Base-by-base conservation (phyloP, 2,888 invertebrate species). In the Hirtodrosophila histrioides region DNA sequence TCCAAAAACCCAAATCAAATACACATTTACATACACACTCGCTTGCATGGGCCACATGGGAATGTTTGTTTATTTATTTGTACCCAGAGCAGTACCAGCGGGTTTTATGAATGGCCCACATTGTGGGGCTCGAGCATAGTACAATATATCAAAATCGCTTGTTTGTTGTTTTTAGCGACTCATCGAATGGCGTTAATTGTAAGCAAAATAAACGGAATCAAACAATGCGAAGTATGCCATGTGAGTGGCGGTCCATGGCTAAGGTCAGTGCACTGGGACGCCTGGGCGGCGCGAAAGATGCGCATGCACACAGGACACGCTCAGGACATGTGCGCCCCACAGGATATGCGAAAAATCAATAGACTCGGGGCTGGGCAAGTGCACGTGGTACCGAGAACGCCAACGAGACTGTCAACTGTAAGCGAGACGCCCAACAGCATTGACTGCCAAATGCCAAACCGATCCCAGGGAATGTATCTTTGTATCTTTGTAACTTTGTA, bases 21-120 rank as follows among this genome's bases (percentile, higher is more conserved):
- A 43, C 3, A 45, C 35, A 24, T 24, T 9, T n/a, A 43, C 45
- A 46, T 17, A 41, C n/a, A 12, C 9, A 50, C 11, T 60, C 49
- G 33, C 37, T 33, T 39, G 39, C 46, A 53, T 23, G 41, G 46
- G 41, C 6, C 33, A 12, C 11, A 37, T 45, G 46, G 36, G 40
- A 56, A 43, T 49, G 57, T 69, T 45, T 64, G 37, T 55, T 58
- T 74, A 12, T 62, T 58, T 64, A 23, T 58, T 49, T 63, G 44
- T 55, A 35, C 11, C 1, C 23, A 40, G 35, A 55, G n/a, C n/a
- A n/a, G n/a, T n/a, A n/a, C 50, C 37, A 62, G 62, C 53, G 56
- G 40, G 33, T 68, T 76, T 76, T 69, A 75, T 82, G 82, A 82
- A 82, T 85, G 82, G 82, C 76, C 82, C 65, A 82, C 78, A 82